Conservation (phyloP, 2,113 vertebrate genomes). For the Boleophthalmus pectinirostris region DNA sequence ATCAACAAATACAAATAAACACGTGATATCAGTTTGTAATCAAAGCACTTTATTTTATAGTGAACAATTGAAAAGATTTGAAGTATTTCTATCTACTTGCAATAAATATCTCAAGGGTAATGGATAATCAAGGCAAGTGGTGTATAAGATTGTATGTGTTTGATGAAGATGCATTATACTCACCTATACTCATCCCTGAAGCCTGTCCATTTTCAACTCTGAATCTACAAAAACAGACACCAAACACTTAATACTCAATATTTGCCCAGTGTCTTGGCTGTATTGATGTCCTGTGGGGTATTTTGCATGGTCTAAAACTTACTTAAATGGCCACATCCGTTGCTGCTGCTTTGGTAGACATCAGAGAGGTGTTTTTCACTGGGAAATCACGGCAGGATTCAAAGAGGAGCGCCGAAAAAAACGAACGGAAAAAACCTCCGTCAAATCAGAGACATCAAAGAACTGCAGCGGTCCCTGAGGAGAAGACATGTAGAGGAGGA, state of each 20-base stretch:
- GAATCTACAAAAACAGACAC: constrained; percentile 13
- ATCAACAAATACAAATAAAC: background rate
- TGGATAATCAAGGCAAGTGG: background rate
- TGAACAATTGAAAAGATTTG: background rate
- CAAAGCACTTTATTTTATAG: background rate
- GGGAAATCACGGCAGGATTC: constrained; percentile 35
- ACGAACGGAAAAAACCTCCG: constrained; percentile 37
- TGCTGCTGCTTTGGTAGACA: constrained; percentile 16
- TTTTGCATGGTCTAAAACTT: constrained; percentile 20
- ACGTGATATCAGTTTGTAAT: background rate
- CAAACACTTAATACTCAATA: constrained; percentile 22
- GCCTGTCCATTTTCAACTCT: constrained; percentile 7
- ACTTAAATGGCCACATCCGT: constrained; percentile 16
- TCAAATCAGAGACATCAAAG: constrained; percentile 69
- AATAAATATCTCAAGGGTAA: background rate
- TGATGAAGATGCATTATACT: constrained; percentile 35
- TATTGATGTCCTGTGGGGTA: constrained; percentile 36
- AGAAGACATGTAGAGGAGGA: constrained; percentile 38
- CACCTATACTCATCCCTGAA: constrained; percentile 22
- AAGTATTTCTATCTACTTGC: background rate
- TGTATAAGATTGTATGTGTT: background rate
- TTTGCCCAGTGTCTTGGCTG: constrained; percentile 15
- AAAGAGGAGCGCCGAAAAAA: constrained; percentile 26
- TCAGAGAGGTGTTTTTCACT: constrained; percentile 42
- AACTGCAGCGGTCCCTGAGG: constrained; percentile 50